These are phyloP conservation scores for Phalacrocorax brasilianus DNA, from an alignment of 2,113 vertebrate genomes.

Conservation along the genomic window DNA sequence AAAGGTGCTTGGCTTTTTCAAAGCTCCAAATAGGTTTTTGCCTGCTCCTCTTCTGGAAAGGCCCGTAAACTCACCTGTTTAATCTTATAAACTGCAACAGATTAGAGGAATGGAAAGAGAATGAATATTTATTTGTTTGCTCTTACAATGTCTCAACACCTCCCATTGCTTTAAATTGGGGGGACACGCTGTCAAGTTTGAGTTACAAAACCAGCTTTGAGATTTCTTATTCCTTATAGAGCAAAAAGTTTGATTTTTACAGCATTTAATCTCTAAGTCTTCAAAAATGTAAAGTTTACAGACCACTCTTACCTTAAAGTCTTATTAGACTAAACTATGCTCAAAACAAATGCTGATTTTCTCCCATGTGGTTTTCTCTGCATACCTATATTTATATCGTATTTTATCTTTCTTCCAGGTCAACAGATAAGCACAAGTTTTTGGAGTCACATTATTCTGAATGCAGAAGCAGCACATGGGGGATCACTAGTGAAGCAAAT, in stretches of 20 bases:
- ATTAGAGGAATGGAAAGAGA: background rate
- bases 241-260: background rate
- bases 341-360: background rate
- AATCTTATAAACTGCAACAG: background rate
- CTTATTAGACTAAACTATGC: background rate
- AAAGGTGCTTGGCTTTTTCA: background rate
- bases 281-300: background rate
- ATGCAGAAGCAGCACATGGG: background rate
- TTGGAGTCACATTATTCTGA: background rate
- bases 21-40: background rate
- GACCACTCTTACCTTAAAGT: background rate
- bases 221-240: background rate
- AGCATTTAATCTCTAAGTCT: background rate
- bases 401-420: background rate
- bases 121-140: background rate
- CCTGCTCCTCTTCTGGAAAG: background rate
- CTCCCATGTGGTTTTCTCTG: background rate
- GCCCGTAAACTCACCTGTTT: background rate
- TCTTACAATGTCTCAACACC: background rate
- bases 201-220: background rate
- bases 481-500: background rate
- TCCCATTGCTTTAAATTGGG: background rate
- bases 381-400: background rate
- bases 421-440: background rate
- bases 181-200: background rate